A percentile compares a stretch with the other conserved stretches of the same genome.
These are phyloP conservation scores for Cheilosia impressa DNA, from an alignment of 2,888 invertebrate genomes.

Conservation along the genomic window DNA sequence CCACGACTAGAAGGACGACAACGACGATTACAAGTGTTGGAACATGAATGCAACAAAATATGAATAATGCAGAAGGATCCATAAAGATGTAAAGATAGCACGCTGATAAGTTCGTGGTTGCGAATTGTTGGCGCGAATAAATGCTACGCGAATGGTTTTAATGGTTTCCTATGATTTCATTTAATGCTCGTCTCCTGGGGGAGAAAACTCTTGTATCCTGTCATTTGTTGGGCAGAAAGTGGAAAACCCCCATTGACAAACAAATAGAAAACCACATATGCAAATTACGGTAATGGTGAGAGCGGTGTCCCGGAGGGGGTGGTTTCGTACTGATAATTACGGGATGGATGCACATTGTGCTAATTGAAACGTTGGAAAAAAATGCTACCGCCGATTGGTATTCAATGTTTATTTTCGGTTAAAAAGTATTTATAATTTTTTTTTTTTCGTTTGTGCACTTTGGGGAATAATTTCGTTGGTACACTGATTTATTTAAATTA, in stretches of 20 bases:
- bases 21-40: conserved; percentile 24
- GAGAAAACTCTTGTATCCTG: conserved; percentile 1
- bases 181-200: conserved; percentile 35
- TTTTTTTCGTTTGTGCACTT: neutral
- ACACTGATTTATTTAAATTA: neutral
- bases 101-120: conserved; percentile 26
- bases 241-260: neutral
- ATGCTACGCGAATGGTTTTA: conserved; percentile 55
- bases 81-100: conserved; percentile 40
- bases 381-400: conserved; percentile 11
- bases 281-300: conserved; percentile 40
- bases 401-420: neutral
- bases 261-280: conserved; percentile 30
- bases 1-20: conserved; percentile 12
- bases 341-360: neutral
- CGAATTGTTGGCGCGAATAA: conserved; percentile 5
- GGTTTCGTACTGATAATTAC: conserved; percentile 43
- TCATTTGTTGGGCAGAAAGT: conserved; percentile 3
- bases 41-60: conserved; percentile 42
- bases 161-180: conserved; percentile 67
- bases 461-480: neutral
- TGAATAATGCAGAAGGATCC: conserved; percentile 47
- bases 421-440: neutral
- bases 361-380: conserved; percentile 52
- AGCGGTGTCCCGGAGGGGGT: neutral